Conservation (phyloP, 2,113 vertebrate species). For the Corynorhinus townsendii region DNA sequence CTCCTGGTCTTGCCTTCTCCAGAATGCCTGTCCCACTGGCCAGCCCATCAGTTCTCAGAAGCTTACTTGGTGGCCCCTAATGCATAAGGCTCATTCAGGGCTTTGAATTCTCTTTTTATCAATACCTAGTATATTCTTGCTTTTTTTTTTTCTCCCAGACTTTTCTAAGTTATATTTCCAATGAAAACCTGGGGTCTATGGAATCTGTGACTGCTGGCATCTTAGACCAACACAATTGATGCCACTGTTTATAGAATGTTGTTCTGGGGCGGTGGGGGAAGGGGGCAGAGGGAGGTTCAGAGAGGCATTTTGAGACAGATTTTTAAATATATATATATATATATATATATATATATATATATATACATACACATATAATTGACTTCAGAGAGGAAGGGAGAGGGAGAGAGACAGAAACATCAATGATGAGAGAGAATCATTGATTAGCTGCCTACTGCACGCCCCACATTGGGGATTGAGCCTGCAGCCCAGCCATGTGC, state of each 20-base stretch:
- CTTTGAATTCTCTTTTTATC: neutral
- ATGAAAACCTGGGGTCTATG: neutral
- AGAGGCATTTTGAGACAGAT: neutral
- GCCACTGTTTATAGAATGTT: neutral
- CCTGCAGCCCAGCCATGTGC: too few species aligned
- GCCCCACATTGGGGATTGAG: too few species aligned
- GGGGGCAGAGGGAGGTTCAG: neutral
- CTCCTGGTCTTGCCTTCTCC: neutral
- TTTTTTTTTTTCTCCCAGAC: neutral
- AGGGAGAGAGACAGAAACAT: too few species aligned
- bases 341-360: too few species aligned
- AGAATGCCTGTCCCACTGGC: neutral
- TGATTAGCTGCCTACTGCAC: too few species aligned
- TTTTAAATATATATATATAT: neutral
- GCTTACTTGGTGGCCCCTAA: neutral
- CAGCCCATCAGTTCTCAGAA: neutral
- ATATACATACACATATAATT: too few species aligned
- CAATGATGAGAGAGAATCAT: too few species aligned
- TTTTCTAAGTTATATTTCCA: conserved; percentile 22
- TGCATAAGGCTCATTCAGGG: neutral
- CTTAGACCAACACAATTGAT: conserved; percentile 40
- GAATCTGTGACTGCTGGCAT: neutral
- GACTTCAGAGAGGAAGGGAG: too few species aligned
- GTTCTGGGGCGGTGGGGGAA: too few species aligned
- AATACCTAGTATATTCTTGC: neutral